Evolutionary conservation across 2,797 vertebrate species (phyloP).

Genomic region (Xerus rutilus): DNA sequence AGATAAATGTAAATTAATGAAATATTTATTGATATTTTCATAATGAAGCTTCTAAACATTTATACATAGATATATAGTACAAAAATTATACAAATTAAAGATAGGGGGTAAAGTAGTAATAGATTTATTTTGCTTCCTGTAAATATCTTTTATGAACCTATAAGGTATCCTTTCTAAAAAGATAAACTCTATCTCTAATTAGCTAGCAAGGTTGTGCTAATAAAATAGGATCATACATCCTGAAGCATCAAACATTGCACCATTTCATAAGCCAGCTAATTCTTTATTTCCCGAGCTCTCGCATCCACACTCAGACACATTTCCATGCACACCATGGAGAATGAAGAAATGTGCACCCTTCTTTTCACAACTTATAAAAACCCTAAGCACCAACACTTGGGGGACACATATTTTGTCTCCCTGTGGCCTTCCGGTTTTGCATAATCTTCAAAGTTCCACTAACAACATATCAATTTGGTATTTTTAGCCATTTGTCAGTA

Average conservation of each 20-base stretch:
- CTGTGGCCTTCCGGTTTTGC: slow-evolving; percentile 80
- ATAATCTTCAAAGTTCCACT: slow-evolving; percentile 76
- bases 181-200: slow-evolving; percentile 91
- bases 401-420: slow-evolving; percentile 86
- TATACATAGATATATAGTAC: slow-evolving; percentile 91
- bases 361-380: slow-evolving; percentile 89
- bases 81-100: slow-evolving; percentile 91
- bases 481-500: slow-evolving; percentile 83
- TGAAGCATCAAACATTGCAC: slow-evolving; percentile 92
- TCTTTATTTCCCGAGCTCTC: slow-evolving; percentile 87
- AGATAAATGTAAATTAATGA: slow-evolving; percentile 90
- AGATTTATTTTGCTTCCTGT: slow-evolving; percentile 89
- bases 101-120: slow-evolving; percentile 87
- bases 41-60: slow-evolving; percentile 88
- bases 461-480: slow-evolving; percentile 82
- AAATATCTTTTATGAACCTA: slow-evolving; percentile 90
- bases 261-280: slow-evolving; percentile 89
- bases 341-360: slow-evolving; percentile 87
- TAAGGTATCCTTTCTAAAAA: slow-evolving; percentile 91
- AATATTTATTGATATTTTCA: slow-evolving; percentile 88
- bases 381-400: slow-evolving; percentile 87
- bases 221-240: slow-evolving; percentile 92
- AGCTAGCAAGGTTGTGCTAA: slow-evolving; percentile 93
- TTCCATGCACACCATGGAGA: slow-evolving; percentile 85
- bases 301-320: slow-evolving; percentile 89